Percentiles rank a stretch among this genome's conserved stretches.
Evolutionary conservation across 1,140 invertebrate genomes (phyloP).

Genomic region (Aphelinus certus): DNA sequence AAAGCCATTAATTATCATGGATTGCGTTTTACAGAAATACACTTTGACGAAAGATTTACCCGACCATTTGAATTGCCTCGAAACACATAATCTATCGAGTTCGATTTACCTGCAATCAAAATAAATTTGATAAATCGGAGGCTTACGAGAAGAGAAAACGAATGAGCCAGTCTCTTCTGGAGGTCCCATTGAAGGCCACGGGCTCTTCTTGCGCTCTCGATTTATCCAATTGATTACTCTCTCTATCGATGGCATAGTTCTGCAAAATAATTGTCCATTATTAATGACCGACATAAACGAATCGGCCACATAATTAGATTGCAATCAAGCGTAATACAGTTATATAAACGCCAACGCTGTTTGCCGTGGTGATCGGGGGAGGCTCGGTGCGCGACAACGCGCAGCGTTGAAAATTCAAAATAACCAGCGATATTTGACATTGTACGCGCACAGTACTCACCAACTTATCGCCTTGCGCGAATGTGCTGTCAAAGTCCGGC

Average conservation of each 20-base stretch:
- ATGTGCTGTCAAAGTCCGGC: conserved; percentile 67
- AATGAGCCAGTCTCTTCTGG: background rate
- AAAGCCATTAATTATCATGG: background rate
- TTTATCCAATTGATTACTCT: conserved; percentile 8
- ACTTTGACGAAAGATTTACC: background rate
- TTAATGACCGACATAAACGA: too few relatives aligned
- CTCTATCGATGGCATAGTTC: conserved; percentile 9
- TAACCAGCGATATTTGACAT: background rate
- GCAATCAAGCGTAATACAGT: background rate
- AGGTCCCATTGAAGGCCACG: background rate
- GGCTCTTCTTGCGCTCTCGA: conserved; percentile 2
- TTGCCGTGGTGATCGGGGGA: too few relatives aligned
- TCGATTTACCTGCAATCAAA: background rate
- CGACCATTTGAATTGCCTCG: background rate
- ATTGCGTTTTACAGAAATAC: background rate
- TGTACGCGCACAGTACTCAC: conserved; percentile 17
- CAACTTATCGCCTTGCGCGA: conserved; percentile 51
- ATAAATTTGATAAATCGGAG: conserved; percentile 29
- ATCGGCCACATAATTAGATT: background rate
- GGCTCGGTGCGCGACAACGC: too few relatives aligned
- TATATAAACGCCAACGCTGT: background rate
- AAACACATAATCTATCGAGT: background rate
- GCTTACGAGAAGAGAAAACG: conserved; percentile 3
- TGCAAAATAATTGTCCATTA: background rate
- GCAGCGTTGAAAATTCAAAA: background rate